Conservation (phyloP, 2,888 invertebrate species). For the Cyrtodaria siliqua region DNA sequence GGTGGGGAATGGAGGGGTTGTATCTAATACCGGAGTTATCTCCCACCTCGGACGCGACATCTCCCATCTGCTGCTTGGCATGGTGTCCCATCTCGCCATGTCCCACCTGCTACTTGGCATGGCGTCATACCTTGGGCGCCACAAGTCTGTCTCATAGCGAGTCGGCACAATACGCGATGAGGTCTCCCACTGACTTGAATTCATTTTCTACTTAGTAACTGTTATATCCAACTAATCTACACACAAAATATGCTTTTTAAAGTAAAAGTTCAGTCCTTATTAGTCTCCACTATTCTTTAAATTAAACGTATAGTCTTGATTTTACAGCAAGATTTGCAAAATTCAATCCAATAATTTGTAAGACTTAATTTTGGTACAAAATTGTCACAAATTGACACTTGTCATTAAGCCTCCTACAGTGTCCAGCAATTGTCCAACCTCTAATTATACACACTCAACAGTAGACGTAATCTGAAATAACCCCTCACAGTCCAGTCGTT, state of each 20-base stretch:
- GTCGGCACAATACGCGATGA: slow-evolving; percentile 56
- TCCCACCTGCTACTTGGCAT: slow-evolving; percentile 5
- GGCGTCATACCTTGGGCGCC: too few relatives aligned
- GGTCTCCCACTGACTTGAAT: slow-evolving; percentile 24
- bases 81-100: not conserved
- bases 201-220: slow-evolving; percentile 8
- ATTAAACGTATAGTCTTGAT: slow-evolving; percentile 1
- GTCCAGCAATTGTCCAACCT: slow-evolving; percentile 3
- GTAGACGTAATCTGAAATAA: too few relatives aligned
- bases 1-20: slow-evolving; percentile 41
- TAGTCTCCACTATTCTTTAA: not conserved
- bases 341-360: too few relatives aligned
- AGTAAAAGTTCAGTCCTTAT: too few relatives aligned
- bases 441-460: too few relatives aligned
- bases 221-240: too few relatives aligned
- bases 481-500: too few relatives aligned
- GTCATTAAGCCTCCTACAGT: not conserved
- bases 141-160: slow-evolving; percentile 58
- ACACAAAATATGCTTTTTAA: too few relatives aligned
- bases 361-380: too few relatives aligned
- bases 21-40: slow-evolving; percentile 25
- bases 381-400: too few relatives aligned
- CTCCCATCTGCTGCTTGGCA: not conserved
- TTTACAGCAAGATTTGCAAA: not conserved
- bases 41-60: slow-evolving; percentile 37